Evolutionary conservation across 2,888 invertebrate species (phyloP).

Genomic region (Polyploca ridens): DNA sequence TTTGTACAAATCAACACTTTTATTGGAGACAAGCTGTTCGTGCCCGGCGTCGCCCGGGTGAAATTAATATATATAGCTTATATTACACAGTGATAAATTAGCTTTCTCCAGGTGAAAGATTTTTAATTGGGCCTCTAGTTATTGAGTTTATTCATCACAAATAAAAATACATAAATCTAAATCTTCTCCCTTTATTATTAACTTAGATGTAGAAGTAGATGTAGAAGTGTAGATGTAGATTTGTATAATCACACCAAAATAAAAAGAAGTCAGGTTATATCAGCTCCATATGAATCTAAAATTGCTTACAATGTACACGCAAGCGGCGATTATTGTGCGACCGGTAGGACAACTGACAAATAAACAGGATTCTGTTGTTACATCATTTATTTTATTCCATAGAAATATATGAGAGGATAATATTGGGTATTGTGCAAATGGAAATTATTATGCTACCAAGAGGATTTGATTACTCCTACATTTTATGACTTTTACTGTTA

Average conservation of each 20-base stretch:
- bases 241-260: neutral
- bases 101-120: too few relatives aligned
- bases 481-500: neutral
- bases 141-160: too few relatives aligned
- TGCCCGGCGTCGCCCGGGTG: too few relatives aligned
- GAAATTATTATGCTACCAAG: neutral
- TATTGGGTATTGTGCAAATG: conserved; percentile 23
- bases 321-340: conserved; percentile 72
- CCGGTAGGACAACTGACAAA: conserved; percentile 70
- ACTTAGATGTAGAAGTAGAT: too few relatives aligned
- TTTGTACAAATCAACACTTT: neutral
- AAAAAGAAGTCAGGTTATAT: conserved; percentile 22
- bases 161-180: too few relatives aligned
- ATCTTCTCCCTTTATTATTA: too few relatives aligned
- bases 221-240: too few relatives aligned
- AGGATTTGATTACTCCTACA: conserved; percentile 1
- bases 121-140: too few relatives aligned
- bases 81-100: too few relatives aligned
- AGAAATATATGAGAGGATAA: conserved; percentile 16
- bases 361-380: conserved; percentile 75
- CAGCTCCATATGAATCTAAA: conserved; percentile 55
- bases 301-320: conserved; percentile 62
- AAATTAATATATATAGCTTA: too few relatives aligned
- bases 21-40: too few relatives aligned
- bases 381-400: conserved; percentile 66